Percentiles rank a stretch among this genome's conserved stretches.
Conservation (phyloP, 2,888 invertebrate species). For the Hirudinaria manillensis region DNA sequence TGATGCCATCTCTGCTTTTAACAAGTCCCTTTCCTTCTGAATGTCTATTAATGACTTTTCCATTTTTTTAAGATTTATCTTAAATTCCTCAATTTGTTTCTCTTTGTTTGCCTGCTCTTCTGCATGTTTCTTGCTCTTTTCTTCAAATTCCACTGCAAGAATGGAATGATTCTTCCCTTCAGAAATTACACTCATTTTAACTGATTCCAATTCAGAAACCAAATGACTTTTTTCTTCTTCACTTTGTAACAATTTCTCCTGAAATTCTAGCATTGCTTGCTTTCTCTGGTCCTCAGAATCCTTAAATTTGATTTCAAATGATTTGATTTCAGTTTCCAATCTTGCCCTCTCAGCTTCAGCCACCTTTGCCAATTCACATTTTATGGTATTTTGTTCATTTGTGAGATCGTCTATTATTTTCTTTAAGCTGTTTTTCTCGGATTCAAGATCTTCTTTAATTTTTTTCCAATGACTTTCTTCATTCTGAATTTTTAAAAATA, state of each 20-base stretch:
- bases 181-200: not conserved
- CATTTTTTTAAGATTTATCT: not conserved
- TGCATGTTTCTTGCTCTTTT: too few relatives aligned
- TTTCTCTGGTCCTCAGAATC: not conserved
- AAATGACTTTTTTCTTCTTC: not conserved
- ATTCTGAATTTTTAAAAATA: not conserved
- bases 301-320: not conserved
- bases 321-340: not conserved
- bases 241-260: not conserved
- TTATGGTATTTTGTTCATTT: constrained; percentile 2
- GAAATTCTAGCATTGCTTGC: not conserved
- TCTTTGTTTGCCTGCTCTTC: too few relatives aligned
- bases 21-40: not conserved
- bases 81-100: not conserved
- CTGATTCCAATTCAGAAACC: not conserved
- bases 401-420: constrained; percentile 12
- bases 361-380: constrained; percentile 10
- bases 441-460: not conserved
- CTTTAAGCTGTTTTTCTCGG: not conserved
- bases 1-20: constrained; percentile 4
- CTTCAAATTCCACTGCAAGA: too few relatives aligned
- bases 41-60: not conserved
- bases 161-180: not conserved
- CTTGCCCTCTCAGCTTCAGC: not conserved
- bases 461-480: not conserved